phyloP scores from a whole-genome alignment of 1,140 invertebrate genomes.

The Drosophila sucinea region DNA sequence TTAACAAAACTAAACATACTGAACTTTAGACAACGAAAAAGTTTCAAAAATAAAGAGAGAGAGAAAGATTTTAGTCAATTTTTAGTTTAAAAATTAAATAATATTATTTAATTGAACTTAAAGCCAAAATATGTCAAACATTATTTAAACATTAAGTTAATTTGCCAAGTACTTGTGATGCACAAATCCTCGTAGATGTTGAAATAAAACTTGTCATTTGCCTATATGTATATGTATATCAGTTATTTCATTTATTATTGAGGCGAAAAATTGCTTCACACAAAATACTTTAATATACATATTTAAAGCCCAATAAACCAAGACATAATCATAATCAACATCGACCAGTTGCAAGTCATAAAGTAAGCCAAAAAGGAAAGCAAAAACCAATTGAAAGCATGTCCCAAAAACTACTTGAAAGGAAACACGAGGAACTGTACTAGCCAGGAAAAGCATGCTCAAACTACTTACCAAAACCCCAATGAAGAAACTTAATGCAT shows the following conservation, averaged over 20 bases:
- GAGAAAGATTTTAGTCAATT: constrained; percentile 28
- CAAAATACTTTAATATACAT: constrained; percentile 1
- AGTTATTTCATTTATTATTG: neutral
- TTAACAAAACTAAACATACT: constrained; percentile 55
- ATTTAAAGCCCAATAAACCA: constrained; percentile 52
- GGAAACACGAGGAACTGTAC: constrained; percentile 62
- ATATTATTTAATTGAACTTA: constrained; percentile 37
- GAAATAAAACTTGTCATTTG: constrained; percentile 28
- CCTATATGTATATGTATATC: neutral
- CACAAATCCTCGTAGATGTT: constrained; percentile 37
- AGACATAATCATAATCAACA: constrained; percentile 31
- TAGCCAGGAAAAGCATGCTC: constrained; percentile 31
- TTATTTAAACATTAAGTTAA: constrained; percentile 18
- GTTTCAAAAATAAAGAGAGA: neutral
- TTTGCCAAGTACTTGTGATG: constrained; percentile 55
- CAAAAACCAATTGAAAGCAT: constrained; percentile 64
- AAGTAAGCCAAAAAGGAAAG: constrained; percentile 73
- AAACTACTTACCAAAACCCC: constrained; percentile 10
- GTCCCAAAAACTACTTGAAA: constrained; percentile 68
- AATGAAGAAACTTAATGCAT: neutral
- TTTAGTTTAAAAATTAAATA: constrained; percentile 12
- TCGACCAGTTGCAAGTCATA: constrained; percentile 54
- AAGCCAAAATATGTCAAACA: constrained; percentile 36
- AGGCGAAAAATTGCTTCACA: neutral
- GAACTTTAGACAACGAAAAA: constrained; percentile 56